phyloP scores from a whole-genome alignment of 2,888 invertebrate genomes.

The Calameuta filiformis region DNA sequence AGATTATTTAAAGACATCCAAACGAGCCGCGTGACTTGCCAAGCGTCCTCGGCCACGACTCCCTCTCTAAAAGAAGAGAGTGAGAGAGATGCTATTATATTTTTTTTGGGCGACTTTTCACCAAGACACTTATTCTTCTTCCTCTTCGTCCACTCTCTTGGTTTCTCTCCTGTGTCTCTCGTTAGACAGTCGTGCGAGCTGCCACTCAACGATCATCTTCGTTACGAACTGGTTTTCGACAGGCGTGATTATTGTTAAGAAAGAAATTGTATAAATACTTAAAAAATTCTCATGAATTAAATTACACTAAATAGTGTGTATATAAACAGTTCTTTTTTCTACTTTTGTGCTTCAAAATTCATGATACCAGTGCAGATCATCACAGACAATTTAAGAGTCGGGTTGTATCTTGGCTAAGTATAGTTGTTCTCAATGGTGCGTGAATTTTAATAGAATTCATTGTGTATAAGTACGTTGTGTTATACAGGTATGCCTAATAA shows the following conservation, averaged over 20 bases:
- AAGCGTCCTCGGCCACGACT: constrained; percentile 29
- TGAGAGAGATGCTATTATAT: background rate
- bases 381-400: too few species aligned
- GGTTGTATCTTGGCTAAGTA: background rate
- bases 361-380: background rate
- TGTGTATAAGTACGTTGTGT: background rate
- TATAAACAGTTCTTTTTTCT: background rate
- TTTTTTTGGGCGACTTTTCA: background rate
- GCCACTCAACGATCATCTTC: background rate
- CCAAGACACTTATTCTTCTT: background rate
- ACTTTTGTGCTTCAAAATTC: background rate
- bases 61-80: constrained; percentile 5
- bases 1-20: constrained; percentile 43
- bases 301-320: background rate
- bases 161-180: background rate
- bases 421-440: background rate
- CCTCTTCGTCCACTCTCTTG: background rate
- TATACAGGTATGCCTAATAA: constrained; percentile 12
- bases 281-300: background rate
- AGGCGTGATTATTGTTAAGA: background rate
- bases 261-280: background rate
- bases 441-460: background rate
- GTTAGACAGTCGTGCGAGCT: background rate
- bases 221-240: background rate
- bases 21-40: constrained; percentile 36